Evolutionary conservation across 1,140 invertebrate genomes (phyloP).

Genomic region (Drosophila bocqueti): DNA sequence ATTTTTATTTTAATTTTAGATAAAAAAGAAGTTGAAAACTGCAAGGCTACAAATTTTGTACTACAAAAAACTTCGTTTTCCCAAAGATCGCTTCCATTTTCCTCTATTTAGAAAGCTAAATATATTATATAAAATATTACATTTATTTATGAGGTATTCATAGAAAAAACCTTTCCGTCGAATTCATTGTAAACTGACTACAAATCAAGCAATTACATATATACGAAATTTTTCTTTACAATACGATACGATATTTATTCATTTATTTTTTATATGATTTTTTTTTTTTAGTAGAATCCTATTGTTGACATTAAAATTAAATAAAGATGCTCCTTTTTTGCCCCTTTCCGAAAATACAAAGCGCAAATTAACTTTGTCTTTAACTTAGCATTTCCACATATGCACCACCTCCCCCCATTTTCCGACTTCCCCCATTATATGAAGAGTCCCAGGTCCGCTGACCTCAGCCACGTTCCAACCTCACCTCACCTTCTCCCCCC

Average conservation of each 20-base stretch:
- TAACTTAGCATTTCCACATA: conserved; percentile 33
- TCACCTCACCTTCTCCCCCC: background rate
- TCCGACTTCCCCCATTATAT: background rate
- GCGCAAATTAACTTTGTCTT: conserved; percentile 39
- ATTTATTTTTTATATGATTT: background rate
- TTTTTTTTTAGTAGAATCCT: background rate
- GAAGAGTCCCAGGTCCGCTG: conserved; percentile 28
- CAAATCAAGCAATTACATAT: background rate
- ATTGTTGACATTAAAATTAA: background rate
- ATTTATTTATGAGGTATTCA: no score
- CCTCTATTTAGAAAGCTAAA: no score
- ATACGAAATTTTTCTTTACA: no score
- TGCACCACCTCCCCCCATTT: background rate
- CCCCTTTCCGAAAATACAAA: background rate
- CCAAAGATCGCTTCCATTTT: no score
- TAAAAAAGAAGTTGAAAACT: no score
- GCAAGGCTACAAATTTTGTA: no score
- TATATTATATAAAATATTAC: no score
- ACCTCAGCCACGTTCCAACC: conserved; percentile 22
- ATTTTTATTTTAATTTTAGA: no score
- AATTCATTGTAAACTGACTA: no score
- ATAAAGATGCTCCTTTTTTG: background rate
- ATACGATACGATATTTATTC: background rate
- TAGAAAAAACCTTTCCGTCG: background rate
- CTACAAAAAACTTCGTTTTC: no score